Percentiles rank a stretch among this genome's conserved stretches.
These are phyloP conservation scores for Cosmorhoe ocellata DNA, from an alignment of 2,888 invertebrate species.

Conservation along the genomic window DNA sequence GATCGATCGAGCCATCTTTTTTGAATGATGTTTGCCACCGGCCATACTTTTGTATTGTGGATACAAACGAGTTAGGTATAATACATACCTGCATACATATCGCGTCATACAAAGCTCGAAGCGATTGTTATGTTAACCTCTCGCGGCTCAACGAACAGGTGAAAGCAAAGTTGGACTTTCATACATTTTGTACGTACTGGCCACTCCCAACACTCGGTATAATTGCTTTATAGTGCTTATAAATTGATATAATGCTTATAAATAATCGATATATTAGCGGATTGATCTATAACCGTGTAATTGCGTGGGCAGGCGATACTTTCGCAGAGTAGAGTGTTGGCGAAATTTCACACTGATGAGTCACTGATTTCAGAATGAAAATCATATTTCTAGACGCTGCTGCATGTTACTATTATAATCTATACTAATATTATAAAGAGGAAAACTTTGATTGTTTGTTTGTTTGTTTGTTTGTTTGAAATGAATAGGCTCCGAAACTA, in stretches of 20 bases:
- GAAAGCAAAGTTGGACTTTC: constrained; percentile 42
- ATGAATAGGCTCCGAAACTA: too few relatives aligned
- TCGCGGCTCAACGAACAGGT: constrained; percentile 31
- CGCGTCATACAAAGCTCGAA: constrained; percentile 17
- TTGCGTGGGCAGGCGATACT: constrained; percentile 18
- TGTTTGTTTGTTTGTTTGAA: too few relatives aligned
- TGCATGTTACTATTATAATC: background rate
- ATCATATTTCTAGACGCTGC: background rate
- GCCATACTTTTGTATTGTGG: too few relatives aligned
- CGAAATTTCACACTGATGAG: constrained; percentile 17
- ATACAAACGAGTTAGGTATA: background rate
- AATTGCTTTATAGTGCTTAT: constrained; percentile 22
- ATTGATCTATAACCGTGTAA: constrained; percentile 15
- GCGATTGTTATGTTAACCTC: constrained; percentile 32
- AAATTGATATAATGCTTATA: constrained; percentile 18
- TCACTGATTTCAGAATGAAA: background rate
- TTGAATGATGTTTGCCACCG: too few relatives aligned
- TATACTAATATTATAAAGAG: too few relatives aligned
- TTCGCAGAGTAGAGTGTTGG: constrained; percentile 10
- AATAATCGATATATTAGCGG: constrained; percentile 19
- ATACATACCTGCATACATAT: background rate
- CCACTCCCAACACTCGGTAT: constrained; percentile 19
- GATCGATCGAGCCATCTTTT: too few relatives aligned
- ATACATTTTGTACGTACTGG: constrained; percentile 23
- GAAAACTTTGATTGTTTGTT: too few relatives aligned